These are phyloP conservation scores for Diprion similis DNA, from an alignment of 1,140 invertebrate species.

Conservation along the genomic window DNA sequence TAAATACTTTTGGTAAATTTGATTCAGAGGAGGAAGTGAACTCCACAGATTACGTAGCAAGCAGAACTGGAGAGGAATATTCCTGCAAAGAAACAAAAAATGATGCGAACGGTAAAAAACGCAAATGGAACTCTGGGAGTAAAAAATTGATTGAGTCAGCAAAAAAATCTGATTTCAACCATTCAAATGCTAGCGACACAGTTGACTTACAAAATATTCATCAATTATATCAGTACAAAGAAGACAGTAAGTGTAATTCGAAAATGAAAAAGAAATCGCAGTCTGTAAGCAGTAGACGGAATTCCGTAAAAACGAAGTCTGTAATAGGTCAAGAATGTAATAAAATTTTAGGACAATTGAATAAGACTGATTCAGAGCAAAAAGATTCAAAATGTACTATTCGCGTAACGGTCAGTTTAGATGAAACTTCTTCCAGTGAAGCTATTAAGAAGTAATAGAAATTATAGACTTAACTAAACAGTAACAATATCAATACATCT, in stretches of 20 bases:
- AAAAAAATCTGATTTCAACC: not conserved
- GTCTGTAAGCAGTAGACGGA: not conserved
- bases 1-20: not conserved
- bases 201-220: no score
- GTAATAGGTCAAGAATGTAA: no score
- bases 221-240: no score
- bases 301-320: no score
- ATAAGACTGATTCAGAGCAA: not conserved
- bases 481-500: not conserved
- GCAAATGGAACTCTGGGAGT: not conserved
- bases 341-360: not conserved
- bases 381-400: slow-evolving; percentile 8
- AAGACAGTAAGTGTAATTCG: no score
- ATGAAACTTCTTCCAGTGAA: not conserved
- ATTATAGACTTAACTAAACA: not conserved
- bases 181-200: not conserved
- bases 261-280: not conserved
- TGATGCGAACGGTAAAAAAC: slow-evolving; percentile 5
- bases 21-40: slow-evolving; percentile 7
- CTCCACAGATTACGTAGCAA: not conserved
- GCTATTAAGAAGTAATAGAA: not conserved
- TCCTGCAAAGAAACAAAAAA: not conserved
- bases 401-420: not conserved
- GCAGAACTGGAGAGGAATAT: not conserved
- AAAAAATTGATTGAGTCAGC: not conserved